Conservation (phyloP, 1,140 invertebrate genomes). For the Polypedilum vanderplanki region DNA sequence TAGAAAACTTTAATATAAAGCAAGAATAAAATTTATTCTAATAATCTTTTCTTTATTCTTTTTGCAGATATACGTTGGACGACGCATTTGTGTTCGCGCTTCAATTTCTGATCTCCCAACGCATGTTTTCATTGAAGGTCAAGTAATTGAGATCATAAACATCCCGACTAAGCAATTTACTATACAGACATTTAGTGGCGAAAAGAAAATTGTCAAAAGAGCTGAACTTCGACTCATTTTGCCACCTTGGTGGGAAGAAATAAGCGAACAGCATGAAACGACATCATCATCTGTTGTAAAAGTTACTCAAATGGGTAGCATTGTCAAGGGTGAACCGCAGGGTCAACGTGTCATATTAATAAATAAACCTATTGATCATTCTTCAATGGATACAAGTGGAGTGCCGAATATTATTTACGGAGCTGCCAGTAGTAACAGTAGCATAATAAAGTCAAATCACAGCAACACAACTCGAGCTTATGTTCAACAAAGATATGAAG, state of each 20-base stretch:
- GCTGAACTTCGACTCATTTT: slow-evolving; percentile 82
- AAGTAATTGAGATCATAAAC: slow-evolving; percentile 64
- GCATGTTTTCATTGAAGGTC: slow-evolving; percentile 74
- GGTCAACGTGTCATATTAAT: slow-evolving; percentile 28
- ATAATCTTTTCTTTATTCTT: background rate
- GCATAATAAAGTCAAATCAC: background rate
- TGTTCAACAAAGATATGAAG: slow-evolving; percentile 30
- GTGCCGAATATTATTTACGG: slow-evolving; percentile 32
- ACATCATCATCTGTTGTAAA: background rate
- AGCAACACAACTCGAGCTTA: background rate
- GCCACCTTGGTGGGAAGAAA: slow-evolving; percentile 92
- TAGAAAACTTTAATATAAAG: too few species aligned
- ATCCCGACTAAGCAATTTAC: slow-evolving; percentile 64
- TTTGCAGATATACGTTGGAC: slow-evolving; percentile 46
- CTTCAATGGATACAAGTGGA: background rate
- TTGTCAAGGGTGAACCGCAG: slow-evolving; percentile 29
- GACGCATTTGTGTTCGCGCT: slow-evolving; percentile 48
- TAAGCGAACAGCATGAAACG: slow-evolving; percentile 54
- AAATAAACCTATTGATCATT: background rate
- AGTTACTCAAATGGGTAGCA: slow-evolving; percentile 29
- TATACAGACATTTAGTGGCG: slow-evolving; percentile 58
- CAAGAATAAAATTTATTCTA: too few species aligned
- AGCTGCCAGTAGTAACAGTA: background rate
- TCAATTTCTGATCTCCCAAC: slow-evolving; percentile 41
- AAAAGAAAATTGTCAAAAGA: slow-evolving; percentile 51